A percentile compares a stretch with the other conserved stretches of the same genome.
Evolutionary conservation across 2,888 invertebrate species (phyloP).

Genomic region (Mechanitis messenoides): DNA sequence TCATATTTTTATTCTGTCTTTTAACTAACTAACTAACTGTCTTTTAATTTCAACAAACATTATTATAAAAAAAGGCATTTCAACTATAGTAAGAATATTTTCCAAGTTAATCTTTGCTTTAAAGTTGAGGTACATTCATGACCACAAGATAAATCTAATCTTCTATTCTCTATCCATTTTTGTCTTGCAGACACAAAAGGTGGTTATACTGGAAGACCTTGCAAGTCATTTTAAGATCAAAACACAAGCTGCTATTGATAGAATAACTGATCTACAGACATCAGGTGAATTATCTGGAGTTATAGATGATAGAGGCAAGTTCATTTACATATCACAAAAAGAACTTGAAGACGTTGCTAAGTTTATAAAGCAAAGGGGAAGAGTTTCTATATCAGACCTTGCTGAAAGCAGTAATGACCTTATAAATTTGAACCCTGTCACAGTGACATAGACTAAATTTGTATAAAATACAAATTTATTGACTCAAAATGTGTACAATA

Average conservation of each 20-base stretch:
- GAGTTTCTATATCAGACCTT: conserved; percentile 94
- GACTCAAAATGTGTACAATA: conserved; percentile 5
- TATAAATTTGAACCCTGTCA: conserved; percentile 85
- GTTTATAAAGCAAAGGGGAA: conserved; percentile 95
- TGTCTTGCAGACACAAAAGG: conserved; percentile 84
- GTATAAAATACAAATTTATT: conserved; percentile 6
- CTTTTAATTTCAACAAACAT: too few relatives aligned
- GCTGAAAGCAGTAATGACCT: conserved; percentile 96
- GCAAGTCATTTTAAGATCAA: conserved; percentile 94
- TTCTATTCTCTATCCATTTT: background rate
- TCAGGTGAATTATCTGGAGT: conserved; percentile 94
- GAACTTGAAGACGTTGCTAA: conserved; percentile 96
- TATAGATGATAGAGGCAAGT: conserved; percentile 98
- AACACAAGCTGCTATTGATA: conserved; percentile 90
- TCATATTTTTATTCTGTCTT: too few relatives aligned
- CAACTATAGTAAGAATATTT: too few relatives aligned
- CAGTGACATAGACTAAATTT: conserved; percentile 38
- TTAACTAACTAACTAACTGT: too few relatives aligned
- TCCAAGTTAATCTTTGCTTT: too few relatives aligned
- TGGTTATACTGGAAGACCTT: conserved; percentile 94
- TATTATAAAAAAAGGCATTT: too few relatives aligned
- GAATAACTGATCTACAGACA: conserved; percentile 89
- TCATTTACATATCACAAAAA: conserved; percentile 95
- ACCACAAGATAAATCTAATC: too few relatives aligned
- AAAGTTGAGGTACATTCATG: too few relatives aligned